Base-by-base conservation (phyloP, 2,797 vertebrate genomes). In the Rhinichthys osculus region DNA sequence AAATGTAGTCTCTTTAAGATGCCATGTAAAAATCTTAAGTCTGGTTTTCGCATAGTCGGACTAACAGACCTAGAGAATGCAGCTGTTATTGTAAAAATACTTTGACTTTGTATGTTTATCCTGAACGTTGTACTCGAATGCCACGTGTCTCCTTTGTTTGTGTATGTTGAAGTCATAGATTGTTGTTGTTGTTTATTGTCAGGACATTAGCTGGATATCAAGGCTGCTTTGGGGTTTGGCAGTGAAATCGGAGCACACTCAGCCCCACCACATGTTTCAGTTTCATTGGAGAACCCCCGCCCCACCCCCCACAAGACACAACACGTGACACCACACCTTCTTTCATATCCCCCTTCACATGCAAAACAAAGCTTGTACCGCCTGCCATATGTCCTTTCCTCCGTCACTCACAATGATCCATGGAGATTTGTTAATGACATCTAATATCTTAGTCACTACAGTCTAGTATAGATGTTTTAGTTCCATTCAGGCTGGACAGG, bases 281-380 rank as follows among this genome's bases (percentile, higher is more conserved):
- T 69, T 85, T 83, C 50, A 83, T 83, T 57, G 78, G 86, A 74
- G 77, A 27, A 62, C 44, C 44, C 1, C 4, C n/a, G n/a, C 14
- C 73, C 50, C 71, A 84, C 54, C 81, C 44, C 54, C 66, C 67
- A 30, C 90, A 85, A 81, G 79, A 88, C 77, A 71, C 72, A 19
- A 40, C 89, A 78, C 3, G 3, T 83, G 85, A 90, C 85, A 0
- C 82, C 47, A 21, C 50, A 50, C 40, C 78, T 14, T 66, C 59
- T 83, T 64, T 64, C 16, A 59, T 76, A 70, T 57, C 67, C 81
- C 38, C 52, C 76, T 59, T 79, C 57, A 57, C 30, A 44, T 84
- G 52, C 79, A 79, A 85, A 70, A 38, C 57, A 54, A 42, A 35
- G 87, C 44, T 83, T 6, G 19, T 83, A 16, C 70, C 70, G 81